phyloP scores from a whole-genome alignment of 2,888 invertebrate species.

The Dicycla oo region DNA sequence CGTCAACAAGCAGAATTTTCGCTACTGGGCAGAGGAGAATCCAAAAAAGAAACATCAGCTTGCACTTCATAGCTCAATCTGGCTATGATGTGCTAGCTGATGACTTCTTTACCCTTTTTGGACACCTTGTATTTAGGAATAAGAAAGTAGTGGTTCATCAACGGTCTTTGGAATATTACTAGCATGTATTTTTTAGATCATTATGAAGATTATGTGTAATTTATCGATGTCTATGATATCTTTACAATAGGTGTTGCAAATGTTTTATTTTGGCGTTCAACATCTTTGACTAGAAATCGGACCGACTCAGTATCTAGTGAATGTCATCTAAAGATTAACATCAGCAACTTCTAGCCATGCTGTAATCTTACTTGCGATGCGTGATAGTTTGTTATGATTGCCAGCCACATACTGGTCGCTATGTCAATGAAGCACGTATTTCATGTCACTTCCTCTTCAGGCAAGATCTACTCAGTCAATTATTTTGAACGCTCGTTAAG shows the following conservation, averaged over 20 bases:
- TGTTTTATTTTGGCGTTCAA: conserved; percentile 20
- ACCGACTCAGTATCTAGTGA: no score
- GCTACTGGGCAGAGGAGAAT: no score
- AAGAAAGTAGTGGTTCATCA: conserved; percentile 22
- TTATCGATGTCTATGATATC: conserved; percentile 33
- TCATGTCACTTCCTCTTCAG: background rate
- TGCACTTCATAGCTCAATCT: no score
- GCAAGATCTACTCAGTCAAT: background rate
- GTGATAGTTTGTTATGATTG: background rate
- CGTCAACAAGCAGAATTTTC: no score
- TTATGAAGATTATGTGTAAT: conserved; percentile 21
- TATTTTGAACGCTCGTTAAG: conserved; percentile 31
- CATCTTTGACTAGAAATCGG: no score
- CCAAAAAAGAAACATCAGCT: no score
- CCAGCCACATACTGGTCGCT: background rate
- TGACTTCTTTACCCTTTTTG: no score
- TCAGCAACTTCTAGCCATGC: background rate
- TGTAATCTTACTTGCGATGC: background rate
- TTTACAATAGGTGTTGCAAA: conserved; percentile 22
- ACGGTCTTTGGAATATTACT: conserved; percentile 39
- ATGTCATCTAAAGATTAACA: background rate
- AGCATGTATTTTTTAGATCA: conserved; percentile 25
- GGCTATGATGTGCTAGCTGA: no score
- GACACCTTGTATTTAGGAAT: no score
- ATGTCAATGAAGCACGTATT: background rate